Evolutionary conservation across 2,888 invertebrate species (phyloP).

Genomic region (Isotomurus palustris): DNA sequence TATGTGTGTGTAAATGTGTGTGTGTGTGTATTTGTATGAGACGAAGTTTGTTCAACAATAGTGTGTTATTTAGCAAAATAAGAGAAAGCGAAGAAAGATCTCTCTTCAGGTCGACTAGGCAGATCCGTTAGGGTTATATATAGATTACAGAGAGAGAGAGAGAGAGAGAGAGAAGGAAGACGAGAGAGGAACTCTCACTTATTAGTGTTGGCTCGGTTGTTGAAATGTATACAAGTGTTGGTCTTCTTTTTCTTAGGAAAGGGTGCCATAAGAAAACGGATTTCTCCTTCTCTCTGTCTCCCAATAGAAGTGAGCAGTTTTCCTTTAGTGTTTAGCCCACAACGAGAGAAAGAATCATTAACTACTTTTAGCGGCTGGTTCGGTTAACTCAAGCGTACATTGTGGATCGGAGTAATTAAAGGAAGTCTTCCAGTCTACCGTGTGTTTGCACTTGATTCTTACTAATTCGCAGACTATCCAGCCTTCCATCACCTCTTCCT

Average conservation of each 20-base stretch:
- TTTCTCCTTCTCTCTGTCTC: slow-evolving; percentile 11
- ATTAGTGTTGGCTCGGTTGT: too few species aligned
- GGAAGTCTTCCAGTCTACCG: slow-evolving; percentile 37
- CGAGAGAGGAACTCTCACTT: too few species aligned
- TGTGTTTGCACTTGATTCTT: slow-evolving; percentile 45
- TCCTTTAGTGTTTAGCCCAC: slow-evolving; percentile 30
- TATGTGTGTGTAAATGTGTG: too few species aligned
- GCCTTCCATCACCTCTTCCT: slow-evolving; percentile 14
- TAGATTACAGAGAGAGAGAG: slow-evolving; percentile 1
- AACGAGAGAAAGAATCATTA: slow-evolving; percentile 42
- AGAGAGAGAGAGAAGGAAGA: neutral
- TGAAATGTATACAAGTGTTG: too few species aligned
- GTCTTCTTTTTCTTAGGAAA: too few species aligned
- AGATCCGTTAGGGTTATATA: neutral
- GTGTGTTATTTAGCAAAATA: slow-evolving; percentile 10
- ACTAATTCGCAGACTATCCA: slow-evolving; percentile 36
- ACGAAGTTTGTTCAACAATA: too few species aligned
- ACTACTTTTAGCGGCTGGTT: slow-evolving; percentile 44
- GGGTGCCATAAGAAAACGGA: too few species aligned
- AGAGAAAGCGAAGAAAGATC: neutral
- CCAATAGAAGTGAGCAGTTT: slow-evolving; percentile 12
- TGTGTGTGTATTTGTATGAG: too few species aligned
- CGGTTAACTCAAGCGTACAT: slow-evolving; percentile 41
- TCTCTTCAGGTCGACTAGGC: neutral
- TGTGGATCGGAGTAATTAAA: slow-evolving; percentile 45